Conservation (phyloP, 2,888 invertebrate genomes). For the Oscheius sp. region DNA sequence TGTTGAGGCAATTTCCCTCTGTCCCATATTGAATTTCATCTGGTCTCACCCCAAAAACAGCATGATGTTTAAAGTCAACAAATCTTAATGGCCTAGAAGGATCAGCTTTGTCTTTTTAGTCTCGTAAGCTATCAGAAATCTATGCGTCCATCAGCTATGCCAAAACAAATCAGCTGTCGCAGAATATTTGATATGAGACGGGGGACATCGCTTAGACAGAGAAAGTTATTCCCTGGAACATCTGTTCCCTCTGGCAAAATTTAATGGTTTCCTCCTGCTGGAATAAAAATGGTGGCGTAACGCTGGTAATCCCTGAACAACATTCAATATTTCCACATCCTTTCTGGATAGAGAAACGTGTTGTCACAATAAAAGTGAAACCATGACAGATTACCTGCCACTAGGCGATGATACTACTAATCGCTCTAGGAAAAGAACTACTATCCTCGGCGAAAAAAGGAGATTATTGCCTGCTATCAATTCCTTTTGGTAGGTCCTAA, state of each 20-base stretch:
- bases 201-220: no score
- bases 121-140: no score
- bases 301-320: neutral
- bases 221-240: conserved; percentile 3
- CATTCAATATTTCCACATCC: no score
- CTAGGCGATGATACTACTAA: no score
- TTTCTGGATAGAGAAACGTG: neutral
- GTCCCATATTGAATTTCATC: neutral
- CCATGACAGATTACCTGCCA: neutral
- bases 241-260: neutral
- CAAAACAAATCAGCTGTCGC: conserved; percentile 13
- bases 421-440: no score
- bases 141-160: neutral
- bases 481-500: neutral
- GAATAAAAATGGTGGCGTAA: conserved; percentile 24
- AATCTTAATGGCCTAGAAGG: no score
- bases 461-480: conserved; percentile 20
- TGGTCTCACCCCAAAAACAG: no score
- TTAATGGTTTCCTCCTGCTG: conserved; percentile 7
- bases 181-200: neutral
- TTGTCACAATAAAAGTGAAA: conserved; percentile 17
- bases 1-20: no score
- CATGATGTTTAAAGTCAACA: no score
- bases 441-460: neutral
- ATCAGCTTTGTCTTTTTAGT: no score